Evolutionary conservation across 2,888 invertebrate species (phyloP), one percentile per base, ranked within the genome.

Genomic region (Dolomedes plantarius): DNA sequence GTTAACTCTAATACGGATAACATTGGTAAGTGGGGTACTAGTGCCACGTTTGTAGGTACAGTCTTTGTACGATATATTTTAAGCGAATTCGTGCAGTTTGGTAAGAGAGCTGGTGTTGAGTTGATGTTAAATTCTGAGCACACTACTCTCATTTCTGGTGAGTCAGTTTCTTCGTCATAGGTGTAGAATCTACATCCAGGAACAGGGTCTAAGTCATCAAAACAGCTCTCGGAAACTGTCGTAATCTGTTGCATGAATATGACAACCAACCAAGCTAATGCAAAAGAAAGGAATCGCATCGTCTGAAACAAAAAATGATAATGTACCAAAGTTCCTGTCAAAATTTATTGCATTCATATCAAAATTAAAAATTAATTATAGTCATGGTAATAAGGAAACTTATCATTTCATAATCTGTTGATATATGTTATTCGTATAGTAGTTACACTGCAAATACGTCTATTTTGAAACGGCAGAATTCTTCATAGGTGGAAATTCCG

Each of bases 31-130:
- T 74, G n/a, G 6, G 74, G 64, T 0, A 41, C 36, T 13, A 74
- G 64, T 2, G 74, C 39, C 9, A 0, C 27, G 39, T 74, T 39
- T 13, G 74, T 23, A 2, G 64, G 50, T 28, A 74, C 74, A 64
- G 64, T 39, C 11, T 23, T 27, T 6, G 64, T 64, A 1, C n/a
- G 6, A 9, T 27, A 36, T 16, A 74, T 23, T n/a, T 64, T 62
- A 39, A 74, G 62, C 16, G 27, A 16, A 39, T 11, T 27, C 16
- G 28, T 27, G 13, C 13, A 36, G 13, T 16, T 28, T 27, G 74
- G 74, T 7, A 74, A 19, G 11, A 29, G 9, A 1, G 31, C 16
- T 13, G 36, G 7, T 1, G 74, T 74, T 19, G 19, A 7, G 64
- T 50, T 74, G 36, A 29, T 6, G 2, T 64, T 36, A 39, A 27